Evolutionary conservation across 2,797 vertebrate species (phyloP).

Genomic region (Catostomus latipinnis): DNA sequence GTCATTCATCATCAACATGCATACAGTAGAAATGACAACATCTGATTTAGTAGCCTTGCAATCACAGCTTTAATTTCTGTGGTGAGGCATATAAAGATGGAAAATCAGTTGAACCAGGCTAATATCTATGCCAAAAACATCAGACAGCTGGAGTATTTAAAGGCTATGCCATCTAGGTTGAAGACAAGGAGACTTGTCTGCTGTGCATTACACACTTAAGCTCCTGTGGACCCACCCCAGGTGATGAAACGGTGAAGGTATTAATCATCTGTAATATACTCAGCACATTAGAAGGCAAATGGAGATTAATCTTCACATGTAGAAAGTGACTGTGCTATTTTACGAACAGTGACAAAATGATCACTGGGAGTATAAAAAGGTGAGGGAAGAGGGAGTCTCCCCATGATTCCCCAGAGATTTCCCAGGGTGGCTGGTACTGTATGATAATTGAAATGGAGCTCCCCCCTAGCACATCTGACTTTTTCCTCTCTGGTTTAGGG

Average conservation of each 20-base stretch:
- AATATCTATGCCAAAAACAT: conserved; percentile 29
- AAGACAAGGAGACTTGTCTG: conserved; percentile 55
- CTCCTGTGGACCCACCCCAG: conserved; percentile 45
- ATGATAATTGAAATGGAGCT: conserved; percentile 49
- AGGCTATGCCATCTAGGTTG: conserved; percentile 37
- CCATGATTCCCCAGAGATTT: conserved; percentile 35
- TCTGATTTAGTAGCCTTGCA: conserved; percentile 45
- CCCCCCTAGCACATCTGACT: conserved; percentile 66
- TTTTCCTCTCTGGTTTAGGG: conserved; percentile 65
- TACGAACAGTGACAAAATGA: conserved; percentile 10
- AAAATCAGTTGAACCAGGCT: conserved; percentile 35
- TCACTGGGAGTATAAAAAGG: conserved; percentile 22
- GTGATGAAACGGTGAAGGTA: conserved; percentile 52
- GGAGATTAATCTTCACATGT: conserved; percentile 27
- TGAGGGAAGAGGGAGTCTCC: conserved; percentile 43
- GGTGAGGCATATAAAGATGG: conserved; percentile 38
- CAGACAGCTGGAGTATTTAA: conserved; percentile 34
- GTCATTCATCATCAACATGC: conserved; percentile 7
- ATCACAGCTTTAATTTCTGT: conserved; percentile 43
- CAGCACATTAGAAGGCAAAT: conserved; percentile 32
- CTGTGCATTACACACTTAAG: conserved; percentile 51
- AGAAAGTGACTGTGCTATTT: conserved; percentile 36
- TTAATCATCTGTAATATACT: conserved; percentile 58
- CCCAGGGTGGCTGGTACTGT: conserved; percentile 19
- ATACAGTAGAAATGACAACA: not conserved